Evolutionary conservation across 2,888 invertebrate genomes (phyloP), one percentile per base, ranked within the genome.

Genomic region (Eupsilia transversa): DNA sequence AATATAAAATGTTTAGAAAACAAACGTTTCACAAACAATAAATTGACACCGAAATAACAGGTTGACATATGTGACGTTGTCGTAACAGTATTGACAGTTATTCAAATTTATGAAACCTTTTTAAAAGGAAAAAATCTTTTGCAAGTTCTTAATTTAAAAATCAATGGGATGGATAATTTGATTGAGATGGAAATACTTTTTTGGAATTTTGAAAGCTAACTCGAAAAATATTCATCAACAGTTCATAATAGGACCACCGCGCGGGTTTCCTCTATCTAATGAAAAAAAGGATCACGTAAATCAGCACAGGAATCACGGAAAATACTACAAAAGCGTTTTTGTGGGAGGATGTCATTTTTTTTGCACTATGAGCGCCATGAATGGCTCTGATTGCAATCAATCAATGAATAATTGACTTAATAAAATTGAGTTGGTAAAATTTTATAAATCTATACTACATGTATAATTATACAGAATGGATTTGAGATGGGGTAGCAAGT

Each of bases 21-120:
- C 63, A 81, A 77, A 77, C 23, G 12, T 72, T 43, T 57, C 23
- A 2, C 30, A 57, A 49, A 60, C n/a, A n/a, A n/a, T 7, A 77
- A n/a, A 4, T 64, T 75, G 46, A 64, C 57, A 80, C 12, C 71
- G 75, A 68, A 57, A 81, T n/a, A 30, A 23, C 56, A 59, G 33
- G 5, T 14, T 5, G 20, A 43, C 27, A 46, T 4, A 27, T 0
- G 23, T 49, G 33, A 49, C 12, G 30, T 49, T 72, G 66, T 57
- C 63, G 38, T 61, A 66, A 17, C 23, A 30, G 5, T 49, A 38
- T 14, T 30, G 7, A 43, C n/a, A n/a, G 17, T 4, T n/a, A 41
- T 43, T 3, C 20, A 7, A 64, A 23, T 17, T 17, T 10, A 46
- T 14, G 1, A 46, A 52, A n/a, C 52, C 20, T 54, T 65, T 30